Evolutionary conservation across 1,140 invertebrate species (phyloP), one percentile per base, ranked within the genome.

Genomic region (Lutraria rhynchaena): DNA sequence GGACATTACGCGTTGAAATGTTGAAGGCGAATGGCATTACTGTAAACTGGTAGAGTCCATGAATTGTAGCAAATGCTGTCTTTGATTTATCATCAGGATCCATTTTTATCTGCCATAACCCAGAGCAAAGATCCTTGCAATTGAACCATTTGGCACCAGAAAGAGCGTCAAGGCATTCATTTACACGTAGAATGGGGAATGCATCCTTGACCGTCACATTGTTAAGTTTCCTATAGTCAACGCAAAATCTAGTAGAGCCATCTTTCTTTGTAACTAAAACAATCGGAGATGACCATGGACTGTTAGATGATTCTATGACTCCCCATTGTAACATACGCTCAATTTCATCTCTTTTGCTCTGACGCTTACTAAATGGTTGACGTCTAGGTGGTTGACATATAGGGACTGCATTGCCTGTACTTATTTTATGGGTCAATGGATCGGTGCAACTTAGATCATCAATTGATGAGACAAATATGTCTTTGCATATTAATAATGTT

Each of bases 71-170:
- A 67, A 89, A 87, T 1, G 88, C 84, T 0, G 93, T 93, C 65
- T 92, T 91, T 35, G 90, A 49, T 13, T 78, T 88, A 61, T 90
- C 89, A 4, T 85, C 74, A 17, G 74, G 17, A 11, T 89, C 65
- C 19, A 94, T 71, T 41, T 63, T 70, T 4, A 94, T 81, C 73
- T 93, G 93, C 91, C 91, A 91, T 75, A 82, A 92, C 15, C 90
- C 90, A 22, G 9, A 71, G 17, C n/a, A 57, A 17, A 88, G 60
- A 61, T 88, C 85, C 9, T 87, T 44, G 7, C 51, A 73, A n/a
- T 57, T 78, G 51, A 88, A 89, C 44, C 46, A 85, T 35, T 75
- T 63, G 0, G 75, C 49, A 15, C 81, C 83, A 44, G 53, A 19
- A 15, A 87, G 27, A n/a, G 76, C 67, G 27, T 83, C 83, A n/a